Evolutionary conservation across 2,888 invertebrate species (phyloP).

Genomic region (Ornithoptera alexandrae): DNA sequence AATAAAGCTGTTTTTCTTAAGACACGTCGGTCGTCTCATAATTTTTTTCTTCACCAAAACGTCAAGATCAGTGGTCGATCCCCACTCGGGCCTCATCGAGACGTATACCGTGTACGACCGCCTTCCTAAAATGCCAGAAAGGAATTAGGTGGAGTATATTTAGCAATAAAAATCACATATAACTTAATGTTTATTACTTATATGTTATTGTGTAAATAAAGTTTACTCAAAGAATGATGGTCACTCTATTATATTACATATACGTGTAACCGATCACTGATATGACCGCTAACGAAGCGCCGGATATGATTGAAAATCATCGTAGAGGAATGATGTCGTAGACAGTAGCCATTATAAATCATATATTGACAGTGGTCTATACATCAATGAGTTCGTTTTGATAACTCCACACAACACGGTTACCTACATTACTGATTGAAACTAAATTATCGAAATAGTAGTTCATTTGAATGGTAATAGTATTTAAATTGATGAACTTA

Average conservation of each 20-base stretch:
- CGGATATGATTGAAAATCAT: slow-evolving; percentile 79
- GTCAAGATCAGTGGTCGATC: no score
- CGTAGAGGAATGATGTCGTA: slow-evolving; percentile 75
- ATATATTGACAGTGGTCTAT: slow-evolving; percentile 71
- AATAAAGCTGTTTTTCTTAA: no score
- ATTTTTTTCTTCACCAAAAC: no score
- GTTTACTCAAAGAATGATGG: slow-evolving; percentile 32
- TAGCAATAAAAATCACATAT: no score
- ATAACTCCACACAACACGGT: slow-evolving; percentile 68
- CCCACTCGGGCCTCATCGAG: no score
- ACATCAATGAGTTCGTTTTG: slow-evolving; percentile 77
- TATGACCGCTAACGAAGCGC: slow-evolving; percentile 74
- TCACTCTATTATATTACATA: slow-evolving; percentile 47
- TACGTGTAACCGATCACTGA: slow-evolving; percentile 53
- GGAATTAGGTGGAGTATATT: no score
- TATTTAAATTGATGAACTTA: no score
- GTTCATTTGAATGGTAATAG: slow-evolving; percentile 6
- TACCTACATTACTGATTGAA: slow-evolving; percentile 34
- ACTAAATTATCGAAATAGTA: slow-evolving; percentile 4
- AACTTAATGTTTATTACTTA: not conserved
- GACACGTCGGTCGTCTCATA: no score
- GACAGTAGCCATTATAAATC: slow-evolving; percentile 78
- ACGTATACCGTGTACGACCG: no score
- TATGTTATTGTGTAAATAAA: not conserved
- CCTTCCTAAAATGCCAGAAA: no score